Evolutionary conservation across 2,113 vertebrate genomes (phyloP).

Genomic region (Mormoops blainvillei): DNA sequence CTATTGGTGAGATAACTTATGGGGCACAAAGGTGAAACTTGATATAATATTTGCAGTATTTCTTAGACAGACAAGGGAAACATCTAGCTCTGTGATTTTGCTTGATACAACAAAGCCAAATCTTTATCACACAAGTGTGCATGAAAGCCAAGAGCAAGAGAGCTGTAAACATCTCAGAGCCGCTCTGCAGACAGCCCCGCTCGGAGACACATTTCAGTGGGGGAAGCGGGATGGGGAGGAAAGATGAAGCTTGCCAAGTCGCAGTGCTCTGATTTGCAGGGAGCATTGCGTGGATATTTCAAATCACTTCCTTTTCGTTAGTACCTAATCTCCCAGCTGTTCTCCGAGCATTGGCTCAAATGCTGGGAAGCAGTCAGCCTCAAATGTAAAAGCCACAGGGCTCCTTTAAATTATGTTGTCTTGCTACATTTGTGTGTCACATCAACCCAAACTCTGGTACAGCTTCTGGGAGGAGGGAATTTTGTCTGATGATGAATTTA

Average conservation of each 20-base stretch:
- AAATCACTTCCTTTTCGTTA: constrained; percentile 51
- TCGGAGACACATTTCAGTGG: constrained; percentile 10
- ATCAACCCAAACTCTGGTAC: constrained; percentile 14
- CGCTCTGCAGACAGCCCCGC: neutral
- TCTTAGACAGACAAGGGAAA: constrained; percentile 44
- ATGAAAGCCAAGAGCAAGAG: constrained; percentile 9
- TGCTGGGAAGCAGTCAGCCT: constrained; percentile 4
- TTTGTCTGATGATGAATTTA: constrained; percentile 56
- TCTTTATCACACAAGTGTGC: constrained; percentile 27
- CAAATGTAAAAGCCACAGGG: constrained; percentile 35
- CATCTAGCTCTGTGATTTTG: constrained; percentile 35
- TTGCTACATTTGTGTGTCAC: neutral
- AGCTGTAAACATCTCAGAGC: constrained; percentile 23
- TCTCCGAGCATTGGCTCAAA: neutral
- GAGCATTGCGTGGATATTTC: constrained; percentile 37
- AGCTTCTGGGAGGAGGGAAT: constrained; percentile 8
- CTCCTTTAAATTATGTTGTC: constrained; percentile 17
- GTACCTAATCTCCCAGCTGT: constrained; percentile 36
- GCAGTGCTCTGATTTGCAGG: constrained; percentile 44
- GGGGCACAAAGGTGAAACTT: neutral
- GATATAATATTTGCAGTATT: constrained; percentile 31
- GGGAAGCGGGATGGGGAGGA: neutral
- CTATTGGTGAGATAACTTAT: neutral
- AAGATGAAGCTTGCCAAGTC: constrained; percentile 45
- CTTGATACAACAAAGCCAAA: constrained; percentile 52